Conservation (phyloP, 2,113 vertebrate species). For the Ammodytes marinus region DNA sequence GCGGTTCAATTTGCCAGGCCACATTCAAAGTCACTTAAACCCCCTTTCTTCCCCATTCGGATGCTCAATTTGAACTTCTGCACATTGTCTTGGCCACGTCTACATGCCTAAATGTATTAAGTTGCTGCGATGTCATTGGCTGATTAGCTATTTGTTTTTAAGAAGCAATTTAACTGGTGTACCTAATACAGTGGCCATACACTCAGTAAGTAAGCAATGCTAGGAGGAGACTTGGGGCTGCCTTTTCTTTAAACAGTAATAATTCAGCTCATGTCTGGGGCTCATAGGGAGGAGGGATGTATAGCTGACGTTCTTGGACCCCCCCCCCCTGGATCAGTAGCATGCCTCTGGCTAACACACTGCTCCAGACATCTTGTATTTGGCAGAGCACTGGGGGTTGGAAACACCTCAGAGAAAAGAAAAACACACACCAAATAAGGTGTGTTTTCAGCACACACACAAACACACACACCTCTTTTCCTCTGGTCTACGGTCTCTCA, state of each 20-base stretch:
- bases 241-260: slow-evolving; percentile 59
- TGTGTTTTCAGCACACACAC: slow-evolving; percentile 51
- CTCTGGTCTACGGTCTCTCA: background rate
- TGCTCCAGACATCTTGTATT: slow-evolving; percentile 64
- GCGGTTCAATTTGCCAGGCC: too few relatives aligned
- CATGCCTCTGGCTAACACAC: slow-evolving; percentile 68
- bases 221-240: slow-evolving; percentile 35
- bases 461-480: slow-evolving; percentile 36
- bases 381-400: slow-evolving; percentile 51
- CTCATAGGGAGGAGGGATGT: slow-evolving; percentile 49
- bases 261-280: slow-evolving; percentile 67
- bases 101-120: too few relatives aligned
- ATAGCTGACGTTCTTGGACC: slow-evolving; percentile 46
- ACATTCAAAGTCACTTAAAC: too few relatives aligned
- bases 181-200: too few relatives aligned
- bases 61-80: too few relatives aligned
- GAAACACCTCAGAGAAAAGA: slow-evolving; percentile 64
- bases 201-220: slow-evolving; percentile 21
- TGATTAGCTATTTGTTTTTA: too few relatives aligned
- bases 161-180: too few relatives aligned
- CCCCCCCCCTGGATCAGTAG: slow-evolving; percentile 62
- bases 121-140: too few relatives aligned
- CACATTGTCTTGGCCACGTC: too few relatives aligned
- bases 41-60: too few relatives aligned
- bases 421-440: slow-evolving; percentile 72